Evolutionary conservation across 2,888 invertebrate genomes (phyloP).

Genomic region (Xestia sexstrigata): DNA sequence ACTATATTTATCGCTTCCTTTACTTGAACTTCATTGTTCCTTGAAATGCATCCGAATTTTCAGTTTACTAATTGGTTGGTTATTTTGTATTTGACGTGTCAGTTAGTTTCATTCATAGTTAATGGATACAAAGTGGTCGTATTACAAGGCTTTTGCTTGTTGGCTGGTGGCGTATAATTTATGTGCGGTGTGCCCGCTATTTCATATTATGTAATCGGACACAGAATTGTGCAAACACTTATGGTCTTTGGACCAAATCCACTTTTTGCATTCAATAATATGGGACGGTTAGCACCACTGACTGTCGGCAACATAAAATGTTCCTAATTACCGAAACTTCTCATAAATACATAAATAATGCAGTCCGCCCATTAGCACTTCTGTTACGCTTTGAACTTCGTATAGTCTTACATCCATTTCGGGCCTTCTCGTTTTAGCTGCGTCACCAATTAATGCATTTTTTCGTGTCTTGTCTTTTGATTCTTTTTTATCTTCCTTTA

Average conservation of each 20-base stretch:
- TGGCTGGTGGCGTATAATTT: conserved; percentile 55
- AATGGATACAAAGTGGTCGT: conserved; percentile 60
- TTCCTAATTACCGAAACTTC: conserved; percentile 74
- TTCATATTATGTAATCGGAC: conserved; percentile 59
- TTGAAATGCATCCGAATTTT: conserved; percentile 54
- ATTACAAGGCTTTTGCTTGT: conserved; percentile 56
- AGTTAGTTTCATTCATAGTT: conserved; percentile 56
- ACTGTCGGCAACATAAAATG: conserved; percentile 60
- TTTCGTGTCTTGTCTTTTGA: conserved; percentile 71
- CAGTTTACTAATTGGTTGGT: conserved; percentile 57
- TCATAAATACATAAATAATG: conserved; percentile 74
- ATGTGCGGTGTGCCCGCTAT: conserved; percentile 44
- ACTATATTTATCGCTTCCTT: conserved; percentile 87
- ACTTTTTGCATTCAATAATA: conserved; percentile 47
- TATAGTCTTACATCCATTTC: conserved; percentile 79
- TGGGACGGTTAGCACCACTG: conserved; percentile 46
- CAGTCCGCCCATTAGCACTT: conserved; percentile 82
- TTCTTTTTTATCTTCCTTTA: conserved; percentile 69
- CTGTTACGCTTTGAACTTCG: conserved; percentile 81
- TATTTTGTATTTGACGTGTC: conserved; percentile 53
- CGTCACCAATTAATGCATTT: conserved; percentile 86
- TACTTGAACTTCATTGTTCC: conserved; percentile 81
- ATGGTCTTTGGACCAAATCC: conserved; percentile 50
- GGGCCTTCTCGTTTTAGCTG: conserved; percentile 76
- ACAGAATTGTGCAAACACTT: conserved; percentile 56